Conservation (phyloP, 2,113 vertebrate genomes). For the Silurus meridionalis region DNA sequence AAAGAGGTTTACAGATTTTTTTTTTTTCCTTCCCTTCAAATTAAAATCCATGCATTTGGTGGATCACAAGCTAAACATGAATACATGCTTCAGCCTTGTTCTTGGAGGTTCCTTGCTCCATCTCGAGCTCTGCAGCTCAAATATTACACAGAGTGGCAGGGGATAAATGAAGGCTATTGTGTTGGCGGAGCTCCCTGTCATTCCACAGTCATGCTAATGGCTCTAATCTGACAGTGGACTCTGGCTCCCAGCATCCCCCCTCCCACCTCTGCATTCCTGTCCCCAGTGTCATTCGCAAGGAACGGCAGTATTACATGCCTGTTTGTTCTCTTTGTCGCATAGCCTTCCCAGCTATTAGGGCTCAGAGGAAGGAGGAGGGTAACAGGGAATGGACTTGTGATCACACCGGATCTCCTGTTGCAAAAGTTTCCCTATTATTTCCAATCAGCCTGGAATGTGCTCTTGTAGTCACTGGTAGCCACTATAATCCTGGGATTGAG, state of each 20-base stretch:
- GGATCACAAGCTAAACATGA: background rate
- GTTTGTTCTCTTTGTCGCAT: slow-evolving; percentile 75
- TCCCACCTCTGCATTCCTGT: slow-evolving; percentile 49
- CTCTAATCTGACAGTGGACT: slow-evolving; percentile 73
- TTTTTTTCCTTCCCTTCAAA: background rate
- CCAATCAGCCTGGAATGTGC: slow-evolving; percentile 41
- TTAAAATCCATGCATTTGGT: background rate
- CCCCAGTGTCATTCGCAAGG: slow-evolving; percentile 69
- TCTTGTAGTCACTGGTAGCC: slow-evolving; percentile 7
- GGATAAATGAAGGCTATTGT: slow-evolving; percentile 76
- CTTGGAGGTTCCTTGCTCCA: slow-evolving; percentile 3
- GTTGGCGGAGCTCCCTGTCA: slow-evolving; percentile 68
- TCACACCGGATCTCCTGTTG: slow-evolving; percentile 23
- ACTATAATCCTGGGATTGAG: slow-evolving; percentile 3
- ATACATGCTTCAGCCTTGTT: background rate
- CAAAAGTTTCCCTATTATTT: slow-evolving; percentile 43
- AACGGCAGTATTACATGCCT: slow-evolving; percentile 75
- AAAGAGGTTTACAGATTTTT: slow-evolving; percentile 7
- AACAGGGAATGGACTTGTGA: slow-evolving; percentile 23
- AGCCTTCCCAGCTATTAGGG: slow-evolving; percentile 65
- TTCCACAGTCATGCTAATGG: slow-evolving; percentile 78
- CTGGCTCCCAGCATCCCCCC: slow-evolving; percentile 46
- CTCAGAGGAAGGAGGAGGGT: slow-evolving; percentile 5
- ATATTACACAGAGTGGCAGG: slow-evolving; percentile 62
- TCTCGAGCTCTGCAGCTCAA: slow-evolving; percentile 27